Base-by-base conservation (phyloP, 2,888 invertebrate species). In the Eucriotettix oculatus region DNA sequence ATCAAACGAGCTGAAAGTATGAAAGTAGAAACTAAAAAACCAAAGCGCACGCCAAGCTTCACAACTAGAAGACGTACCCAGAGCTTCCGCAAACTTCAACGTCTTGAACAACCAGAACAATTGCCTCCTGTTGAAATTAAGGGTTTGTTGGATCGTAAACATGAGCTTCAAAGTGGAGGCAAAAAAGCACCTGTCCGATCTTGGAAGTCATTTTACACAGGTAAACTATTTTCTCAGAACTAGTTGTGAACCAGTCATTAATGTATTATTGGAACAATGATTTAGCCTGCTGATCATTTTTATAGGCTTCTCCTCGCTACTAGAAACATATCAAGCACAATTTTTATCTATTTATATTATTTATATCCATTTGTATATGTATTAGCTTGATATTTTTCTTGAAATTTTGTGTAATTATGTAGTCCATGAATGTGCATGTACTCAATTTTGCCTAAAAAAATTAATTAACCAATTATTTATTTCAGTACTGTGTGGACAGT, bases 101-200 rank as follows among this genome's bases (percentile, higher is more conserved):
- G 81, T 64, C 73, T 78, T 68, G 78, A 77, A 63, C 76, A 75
- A 62, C 71, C 78, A 65, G 75, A 78, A 68, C 75, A 67, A 72
- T 73, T 94, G 64, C 93, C 94, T 9, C 91, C 93, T 0, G 90
- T 92, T 0, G 95, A 94, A 73, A 90, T 95, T 53, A 90, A 94
- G 74, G 93, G 94, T 66, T 78, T 82, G 67, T 73, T 99, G 60
- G 98, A 98, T 66, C 82, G 98, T 58, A 99, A 99, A 73, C 97
- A 98, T 71, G 92, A 96, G 67, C 78, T 93, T 0, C 91, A 92
- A 61, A 86, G 88, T 63, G 96, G 96, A 11, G 95, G 94, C 16
- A 95, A 94, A 74, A 86, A 91, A 66, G 95, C 98, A 0, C 88
- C 96, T 0, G 90, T 96, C 9, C 81, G 98, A 9, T 91, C 94